phyloP scores from a whole-genome alignment of 2,888 invertebrate species.

The Tupiocoris notatus region DNA sequence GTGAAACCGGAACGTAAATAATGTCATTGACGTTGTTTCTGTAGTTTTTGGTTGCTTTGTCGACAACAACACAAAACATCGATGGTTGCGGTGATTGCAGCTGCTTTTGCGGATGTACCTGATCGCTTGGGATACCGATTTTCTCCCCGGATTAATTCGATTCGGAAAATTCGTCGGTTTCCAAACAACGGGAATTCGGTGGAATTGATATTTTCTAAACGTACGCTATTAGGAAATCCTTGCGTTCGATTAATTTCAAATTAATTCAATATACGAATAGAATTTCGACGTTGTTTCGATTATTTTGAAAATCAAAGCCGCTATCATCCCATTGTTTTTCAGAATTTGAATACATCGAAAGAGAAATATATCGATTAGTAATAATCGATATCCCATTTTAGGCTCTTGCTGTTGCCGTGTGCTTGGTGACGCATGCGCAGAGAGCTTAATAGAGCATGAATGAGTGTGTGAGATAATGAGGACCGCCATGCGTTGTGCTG shows the following conservation, averaged over 20 bases:
- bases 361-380: too few relatives aligned
- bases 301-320: too few relatives aligned
- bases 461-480: background rate
- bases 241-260: too few relatives aligned
- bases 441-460: background rate
- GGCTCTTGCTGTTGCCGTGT: background rate
- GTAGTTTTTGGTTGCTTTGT: background rate
- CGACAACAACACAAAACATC: background rate
- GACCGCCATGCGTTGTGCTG: background rate
- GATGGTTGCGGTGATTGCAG: background rate
- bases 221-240: too few relatives aligned
- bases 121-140: background rate
- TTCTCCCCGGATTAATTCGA: too few relatives aligned
- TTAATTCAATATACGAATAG: too few relatives aligned
- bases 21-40: background rate
- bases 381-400: background rate
- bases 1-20: conserved; percentile 24
- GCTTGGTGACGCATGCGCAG: background rate
- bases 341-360: too few relatives aligned
- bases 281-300: too few relatives aligned
- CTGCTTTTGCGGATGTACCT: background rate
- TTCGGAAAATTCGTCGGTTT: too few relatives aligned
- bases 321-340: too few relatives aligned
- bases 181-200: too few relatives aligned
- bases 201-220: too few relatives aligned